Conservation (phyloP, 2,113 vertebrate species). For the Penelope pileata region DNA sequence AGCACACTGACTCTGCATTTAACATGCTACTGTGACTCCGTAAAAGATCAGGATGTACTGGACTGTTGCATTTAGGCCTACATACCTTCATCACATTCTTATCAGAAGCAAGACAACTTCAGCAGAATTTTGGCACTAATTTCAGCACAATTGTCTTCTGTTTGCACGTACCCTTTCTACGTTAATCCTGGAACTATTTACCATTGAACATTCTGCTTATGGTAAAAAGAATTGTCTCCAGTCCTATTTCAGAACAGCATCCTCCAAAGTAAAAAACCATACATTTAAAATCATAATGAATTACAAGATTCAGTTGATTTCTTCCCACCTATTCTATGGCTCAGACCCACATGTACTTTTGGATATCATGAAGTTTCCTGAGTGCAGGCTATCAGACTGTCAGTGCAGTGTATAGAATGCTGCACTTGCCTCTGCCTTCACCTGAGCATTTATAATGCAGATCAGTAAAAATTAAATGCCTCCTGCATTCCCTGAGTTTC, state of each 20-base stretch:
- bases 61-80: background rate
- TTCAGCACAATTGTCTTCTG: background rate
- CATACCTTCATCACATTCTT: background rate
- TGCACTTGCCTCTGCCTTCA: background rate
- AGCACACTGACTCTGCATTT: background rate
- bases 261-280: background rate
- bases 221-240: background rate
- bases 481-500: background rate
- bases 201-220: background rate
- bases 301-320: background rate
- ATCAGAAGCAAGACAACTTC: constrained; percentile 1
- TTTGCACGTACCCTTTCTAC: background rate
- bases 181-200: constrained; percentile 19
- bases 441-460: background rate
- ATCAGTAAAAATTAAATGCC: background rate
- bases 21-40: background rate
- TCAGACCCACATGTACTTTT: background rate
- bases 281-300: background rate
- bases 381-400: background rate
- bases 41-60: background rate
- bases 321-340: background rate
- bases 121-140: constrained; percentile 5
- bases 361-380: background rate
- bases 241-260: background rate
- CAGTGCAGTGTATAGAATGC: background rate